Evolutionary conservation across 1,140 invertebrate genomes (phyloP).

Genomic region (Habropoda laboriosa): DNA sequence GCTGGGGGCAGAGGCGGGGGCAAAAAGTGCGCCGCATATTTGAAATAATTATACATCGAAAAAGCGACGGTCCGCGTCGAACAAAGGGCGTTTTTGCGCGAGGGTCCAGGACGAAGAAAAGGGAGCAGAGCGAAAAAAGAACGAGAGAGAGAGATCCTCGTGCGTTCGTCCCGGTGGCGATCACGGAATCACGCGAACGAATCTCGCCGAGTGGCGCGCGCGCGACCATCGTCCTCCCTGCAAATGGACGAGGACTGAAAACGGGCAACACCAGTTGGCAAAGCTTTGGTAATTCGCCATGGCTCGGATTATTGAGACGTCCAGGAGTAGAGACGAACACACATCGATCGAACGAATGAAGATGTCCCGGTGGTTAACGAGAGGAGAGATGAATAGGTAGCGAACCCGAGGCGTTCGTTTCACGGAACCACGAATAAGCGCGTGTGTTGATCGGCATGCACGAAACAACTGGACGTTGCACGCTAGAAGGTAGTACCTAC

Average conservation of each 20-base stretch:
- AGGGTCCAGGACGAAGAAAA: neutral
- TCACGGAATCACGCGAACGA: constrained; percentile 29
- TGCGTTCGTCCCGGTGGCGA: neutral
- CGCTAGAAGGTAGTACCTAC: constrained; percentile 47
- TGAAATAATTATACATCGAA: constrained; percentile 6
- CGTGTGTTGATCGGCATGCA: constrained; percentile 21
- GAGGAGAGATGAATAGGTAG: constrained; percentile 63
- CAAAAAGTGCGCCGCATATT: neutral
- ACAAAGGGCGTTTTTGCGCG: constrained; percentile 3
- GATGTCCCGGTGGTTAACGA: constrained; percentile 65
- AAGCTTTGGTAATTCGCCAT: too few species aligned
- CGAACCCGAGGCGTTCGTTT: constrained; percentile 49
- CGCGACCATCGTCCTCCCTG: neutral
- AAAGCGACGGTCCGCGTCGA: neutral
- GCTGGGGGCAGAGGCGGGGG: neutral
- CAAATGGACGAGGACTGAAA: too few species aligned
- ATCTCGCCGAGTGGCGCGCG: neutral
- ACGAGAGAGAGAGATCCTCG: neutral
- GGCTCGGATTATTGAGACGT: constrained; percentile 60
- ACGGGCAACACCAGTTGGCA: too few species aligned
- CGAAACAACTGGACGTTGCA: constrained; percentile 43
- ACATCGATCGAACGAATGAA: constrained; percentile 63
- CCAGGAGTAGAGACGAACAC: constrained; percentile 18
- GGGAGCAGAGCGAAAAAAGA: neutral
- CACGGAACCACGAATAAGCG: constrained; percentile 27